phyloP scores from a whole-genome alignment of 2,888 invertebrate species.

The Pteria penguin region DNA sequence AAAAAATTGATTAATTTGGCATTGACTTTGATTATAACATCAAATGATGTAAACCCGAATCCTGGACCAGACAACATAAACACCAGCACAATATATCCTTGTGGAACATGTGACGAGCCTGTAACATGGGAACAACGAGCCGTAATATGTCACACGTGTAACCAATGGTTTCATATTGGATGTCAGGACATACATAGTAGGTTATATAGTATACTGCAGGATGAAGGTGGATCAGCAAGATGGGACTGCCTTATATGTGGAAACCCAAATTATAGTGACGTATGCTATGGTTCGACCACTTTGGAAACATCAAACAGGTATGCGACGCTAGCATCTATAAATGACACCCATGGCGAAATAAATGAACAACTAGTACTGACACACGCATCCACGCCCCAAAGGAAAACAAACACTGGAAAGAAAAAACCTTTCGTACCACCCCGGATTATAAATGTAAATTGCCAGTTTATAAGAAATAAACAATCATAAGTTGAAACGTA shows the following conservation, averaged over 20 bases:
- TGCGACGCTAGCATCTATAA: background rate
- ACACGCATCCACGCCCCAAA: background rate
- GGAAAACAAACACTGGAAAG: background rate
- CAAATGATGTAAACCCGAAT: background rate
- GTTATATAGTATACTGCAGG: background rate
- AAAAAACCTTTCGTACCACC: background rate
- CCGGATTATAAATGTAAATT: background rate
- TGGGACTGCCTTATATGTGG: background rate
- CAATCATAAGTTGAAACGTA: background rate
- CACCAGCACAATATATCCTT: background rate
- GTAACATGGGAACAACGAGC: background rate
- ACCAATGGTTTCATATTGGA: background rate
- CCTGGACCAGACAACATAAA: background rate
- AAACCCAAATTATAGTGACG: background rate
- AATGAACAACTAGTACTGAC: background rate
- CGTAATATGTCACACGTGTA: background rate
- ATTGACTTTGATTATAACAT: background rate
- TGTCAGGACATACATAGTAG: background rate
- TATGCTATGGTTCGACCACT: constrained; percentile 1
- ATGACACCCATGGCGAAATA: background rate
- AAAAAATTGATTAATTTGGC: too few species aligned
- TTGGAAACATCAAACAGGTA: background rate
- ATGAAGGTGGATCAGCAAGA: too few species aligned
- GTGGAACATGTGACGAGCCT: background rate
- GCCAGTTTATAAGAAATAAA: background rate